phyloP scores from a whole-genome alignment of 2,113 vertebrate species.

The Paramisgurnus dabryanus region DNA sequence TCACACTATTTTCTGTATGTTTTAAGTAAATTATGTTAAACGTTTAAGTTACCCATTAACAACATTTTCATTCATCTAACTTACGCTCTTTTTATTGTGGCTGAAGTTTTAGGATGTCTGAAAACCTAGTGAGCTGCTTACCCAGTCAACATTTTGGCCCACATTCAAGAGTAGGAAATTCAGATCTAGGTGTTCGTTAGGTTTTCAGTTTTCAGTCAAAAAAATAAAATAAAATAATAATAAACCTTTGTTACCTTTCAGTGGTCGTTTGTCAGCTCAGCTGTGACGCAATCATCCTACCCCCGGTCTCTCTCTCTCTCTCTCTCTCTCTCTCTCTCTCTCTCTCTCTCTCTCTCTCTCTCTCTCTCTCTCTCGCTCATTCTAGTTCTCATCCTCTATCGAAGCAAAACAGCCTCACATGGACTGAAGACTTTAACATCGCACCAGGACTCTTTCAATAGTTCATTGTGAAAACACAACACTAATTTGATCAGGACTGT shows the following conservation, averaged over 20 bases:
- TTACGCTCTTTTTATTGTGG: background rate
- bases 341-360: conserved; percentile 15
- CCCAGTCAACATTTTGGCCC: background rate
- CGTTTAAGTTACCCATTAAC: background rate
- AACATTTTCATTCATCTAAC: background rate
- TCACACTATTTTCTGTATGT: too few relatives aligned
- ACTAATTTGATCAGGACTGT: background rate
- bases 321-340: conserved; percentile 16
- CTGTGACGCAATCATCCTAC: conserved; percentile 30
- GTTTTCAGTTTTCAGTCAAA: background rate
- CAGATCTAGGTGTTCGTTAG: background rate
- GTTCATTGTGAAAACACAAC: background rate
- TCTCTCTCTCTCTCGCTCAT: background rate
- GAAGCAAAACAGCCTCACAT: background rate
- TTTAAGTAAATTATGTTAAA: too few relatives aligned
- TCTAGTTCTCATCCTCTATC: conserved; percentile 6
- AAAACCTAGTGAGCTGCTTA: too few relatives aligned
- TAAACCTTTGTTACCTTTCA: background rate
- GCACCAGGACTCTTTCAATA: background rate
- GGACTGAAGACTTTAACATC: conserved; percentile 9
- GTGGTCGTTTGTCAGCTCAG: conserved; percentile 44
- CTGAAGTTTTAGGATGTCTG: background rate
- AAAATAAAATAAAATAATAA: too few relatives aligned
- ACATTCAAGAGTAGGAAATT: too few relatives aligned
- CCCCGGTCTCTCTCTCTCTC: background rate